A percentile compares a stretch with the other conserved stretches of the same genome.
Evolutionary conservation across 2,113 vertebrate genomes (phyloP).

Genomic region (Ahaetulla prasina): DNA sequence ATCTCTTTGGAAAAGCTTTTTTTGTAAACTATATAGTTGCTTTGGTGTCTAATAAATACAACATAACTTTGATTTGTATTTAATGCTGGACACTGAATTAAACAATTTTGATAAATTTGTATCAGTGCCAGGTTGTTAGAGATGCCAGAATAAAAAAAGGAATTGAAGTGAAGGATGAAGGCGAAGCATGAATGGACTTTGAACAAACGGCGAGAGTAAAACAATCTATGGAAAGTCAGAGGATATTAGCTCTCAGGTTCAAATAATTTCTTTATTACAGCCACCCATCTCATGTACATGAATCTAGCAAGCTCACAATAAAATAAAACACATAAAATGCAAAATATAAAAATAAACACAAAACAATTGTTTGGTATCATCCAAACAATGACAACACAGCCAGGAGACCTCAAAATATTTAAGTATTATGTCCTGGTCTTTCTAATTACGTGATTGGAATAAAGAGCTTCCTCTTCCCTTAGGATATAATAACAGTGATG

Average conservation of each 20-base stretch:
- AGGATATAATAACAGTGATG: not conserved
- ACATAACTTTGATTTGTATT: not conserved
- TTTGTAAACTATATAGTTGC: not conserved
- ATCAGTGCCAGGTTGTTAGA: not conserved
- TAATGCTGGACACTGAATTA: not conserved
- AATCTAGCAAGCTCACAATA: not conserved
- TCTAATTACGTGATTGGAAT: not conserved
- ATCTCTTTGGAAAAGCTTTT: not conserved
- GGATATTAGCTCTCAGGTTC: not conserved
- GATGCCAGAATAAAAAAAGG: not conserved
- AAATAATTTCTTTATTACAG: not conserved
- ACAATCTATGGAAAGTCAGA: not conserved
- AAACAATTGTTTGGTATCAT: not conserved
- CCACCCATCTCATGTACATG: not conserved
- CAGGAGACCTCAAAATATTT: not conserved
- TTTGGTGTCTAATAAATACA: not conserved
- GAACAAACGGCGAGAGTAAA: not conserved
- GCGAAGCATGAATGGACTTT: not conserved
- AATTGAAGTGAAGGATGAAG: not conserved
- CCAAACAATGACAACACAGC: not conserved
- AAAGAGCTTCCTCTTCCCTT: not conserved
- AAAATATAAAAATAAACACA: not conserved
- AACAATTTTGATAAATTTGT: not conserved
- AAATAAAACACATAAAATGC: not conserved
- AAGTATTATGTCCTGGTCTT: not conserved